These are phyloP conservation scores for Lordiphosa fenestrarum DNA, from an alignment of 2,888 invertebrate species.

Conservation along the genomic window DNA sequence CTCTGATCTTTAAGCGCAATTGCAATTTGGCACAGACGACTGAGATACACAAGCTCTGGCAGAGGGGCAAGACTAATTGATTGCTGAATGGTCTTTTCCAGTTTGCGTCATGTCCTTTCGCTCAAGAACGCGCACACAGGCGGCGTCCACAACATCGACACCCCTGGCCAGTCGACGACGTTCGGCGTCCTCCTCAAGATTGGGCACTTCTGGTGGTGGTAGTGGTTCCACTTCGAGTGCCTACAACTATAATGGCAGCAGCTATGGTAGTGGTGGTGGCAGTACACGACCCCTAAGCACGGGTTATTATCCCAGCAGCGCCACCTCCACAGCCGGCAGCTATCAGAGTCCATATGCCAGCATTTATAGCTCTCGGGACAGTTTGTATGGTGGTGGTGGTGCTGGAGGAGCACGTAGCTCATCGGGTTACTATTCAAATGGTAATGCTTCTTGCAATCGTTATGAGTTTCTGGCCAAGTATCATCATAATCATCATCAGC, in stretches of 20 bases:
- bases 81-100: conserved; percentile 1
- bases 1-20: conserved; percentile 22
- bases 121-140: conserved; percentile 78
- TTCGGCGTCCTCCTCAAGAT: conserved; percentile 81
- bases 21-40: conserved; percentile 29
- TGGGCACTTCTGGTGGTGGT: conserved; percentile 48
- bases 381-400: conserved; percentile 71
- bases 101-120: conserved; percentile 79
- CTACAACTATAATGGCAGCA: conserved; percentile 55
- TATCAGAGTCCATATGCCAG: conserved; percentile 79
- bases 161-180: conserved; percentile 80
- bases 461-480: conserved; percentile 53
- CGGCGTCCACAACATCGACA: conserved; percentile 4
- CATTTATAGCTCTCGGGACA: conserved; percentile 78
- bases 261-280: conserved; percentile 40
- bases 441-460: conserved; percentile 59
- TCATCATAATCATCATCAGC: conserved; percentile 39
- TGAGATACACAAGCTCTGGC: conserved; percentile 21
- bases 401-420: conserved; percentile 53
- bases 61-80: conserved; percentile 9
- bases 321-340: conserved; percentile 45
- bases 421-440: conserved; percentile 70
- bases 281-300: conserved; percentile 77
- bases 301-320: conserved; percentile 74
- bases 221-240: conserved; percentile 28